phyloP scores from a whole-genome alignment of 1,140 invertebrate genomes.

The Agrilus planipennis region DNA sequence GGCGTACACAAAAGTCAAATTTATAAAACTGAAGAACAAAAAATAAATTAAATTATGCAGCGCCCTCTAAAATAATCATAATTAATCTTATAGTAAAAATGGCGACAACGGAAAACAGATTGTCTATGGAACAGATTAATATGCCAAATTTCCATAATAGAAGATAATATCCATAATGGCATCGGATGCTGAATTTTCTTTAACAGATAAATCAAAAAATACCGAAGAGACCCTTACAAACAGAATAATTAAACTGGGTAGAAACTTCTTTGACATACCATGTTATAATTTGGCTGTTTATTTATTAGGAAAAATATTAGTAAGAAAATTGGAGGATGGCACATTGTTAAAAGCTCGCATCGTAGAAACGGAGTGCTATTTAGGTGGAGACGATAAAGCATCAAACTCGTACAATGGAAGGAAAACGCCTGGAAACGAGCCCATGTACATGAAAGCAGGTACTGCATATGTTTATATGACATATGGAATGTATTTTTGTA shows the following conservation, averaged over 20 bases:
- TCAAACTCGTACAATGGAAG: conserved; percentile 51
- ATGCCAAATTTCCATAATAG: too few relatives aligned
- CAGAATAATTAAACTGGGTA: not conserved
- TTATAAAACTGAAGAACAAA: too few relatives aligned
- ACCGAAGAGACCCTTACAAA: too few relatives aligned
- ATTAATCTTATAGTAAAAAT: too few relatives aligned
- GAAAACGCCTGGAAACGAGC: conserved; percentile 52
- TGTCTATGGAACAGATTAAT: too few relatives aligned
- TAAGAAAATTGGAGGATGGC: conserved; percentile 40
- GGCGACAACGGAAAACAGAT: too few relatives aligned
- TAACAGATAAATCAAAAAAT: too few relatives aligned
- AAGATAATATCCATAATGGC: too few relatives aligned
- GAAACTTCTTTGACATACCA: conserved; percentile 8
- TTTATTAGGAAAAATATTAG: conserved; percentile 54
- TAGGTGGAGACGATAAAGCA: conserved; percentile 58
- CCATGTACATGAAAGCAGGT: conserved; percentile 73
- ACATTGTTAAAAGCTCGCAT: conserved; percentile 50
- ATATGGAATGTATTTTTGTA: conserved; percentile 74
- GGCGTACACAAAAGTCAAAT: too few relatives aligned
- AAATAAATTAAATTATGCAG: too few relatives aligned
- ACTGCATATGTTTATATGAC: conserved; percentile 70
- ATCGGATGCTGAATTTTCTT: too few relatives aligned
- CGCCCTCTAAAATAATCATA: too few relatives aligned
- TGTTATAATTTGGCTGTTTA: conserved; percentile 42
- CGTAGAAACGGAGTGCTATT: conserved; percentile 71